Evolutionary conservation across 53 echinoderm and acorn worm species (phyloP), one percentile per base, ranked within the genome.

Genomic region (Antedon mediterranea): DNA sequence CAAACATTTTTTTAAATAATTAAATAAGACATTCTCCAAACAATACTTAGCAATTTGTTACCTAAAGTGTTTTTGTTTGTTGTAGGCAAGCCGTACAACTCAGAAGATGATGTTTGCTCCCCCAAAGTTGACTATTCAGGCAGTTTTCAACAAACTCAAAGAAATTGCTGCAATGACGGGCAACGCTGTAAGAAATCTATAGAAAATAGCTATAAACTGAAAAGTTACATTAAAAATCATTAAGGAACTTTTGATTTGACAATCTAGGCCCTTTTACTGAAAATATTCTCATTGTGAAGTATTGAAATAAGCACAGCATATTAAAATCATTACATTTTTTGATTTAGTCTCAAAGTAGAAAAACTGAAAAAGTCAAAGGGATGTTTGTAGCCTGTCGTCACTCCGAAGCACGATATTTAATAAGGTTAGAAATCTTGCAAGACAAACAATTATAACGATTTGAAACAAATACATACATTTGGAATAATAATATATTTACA

Each of bases 51-150:
- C n/a, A n/a, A n/a, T n/a, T n/a, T n/a, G n/a, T n/a, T n/a, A n/a
- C n/a, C n/a, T n/a, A 72, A 71, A 32, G 30, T 33, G 8, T 28
- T 80, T 84, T 77, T 70, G 4, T 43, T 11, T 72, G 20, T 74
- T 70, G 44, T 83, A 97, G 97, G 81, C 85, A 43, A 97, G 97
- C 57, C 89, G 91, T 30, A 82, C 89, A 73, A 92, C 85, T 43
- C 97, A 97, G 77, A 87, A 90, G 27, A 97, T 88, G 42, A 97
- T 97, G 97, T 97, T 92, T 74, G 88, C 92, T 14, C 97, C 97
- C 30, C 92, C 97, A 3, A 89, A 86, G 73, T 86, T 97, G 29
- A 97, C 92, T 5, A 81, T 92, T 32, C 77, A 76, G 26, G 89
- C 84, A 71, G 89, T 92, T 77, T 92, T 92, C 82, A 79, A 80